These are phyloP conservation scores for Caenorhabditis remanei DNA, from an alignment of 1,140 invertebrate genomes.

Conservation along the genomic window DNA sequence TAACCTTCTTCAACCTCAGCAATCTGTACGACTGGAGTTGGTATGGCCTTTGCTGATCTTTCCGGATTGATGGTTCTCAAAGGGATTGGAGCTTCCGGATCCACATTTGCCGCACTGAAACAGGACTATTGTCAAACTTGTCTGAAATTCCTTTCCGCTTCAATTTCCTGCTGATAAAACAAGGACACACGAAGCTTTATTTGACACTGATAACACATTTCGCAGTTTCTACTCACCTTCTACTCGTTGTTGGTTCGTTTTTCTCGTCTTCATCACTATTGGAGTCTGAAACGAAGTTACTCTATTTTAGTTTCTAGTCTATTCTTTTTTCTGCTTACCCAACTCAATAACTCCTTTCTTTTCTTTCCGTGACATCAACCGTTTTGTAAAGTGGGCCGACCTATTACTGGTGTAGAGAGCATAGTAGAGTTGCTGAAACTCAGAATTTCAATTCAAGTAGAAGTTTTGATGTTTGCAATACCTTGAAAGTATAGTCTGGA, in stretches of 20 bases:
- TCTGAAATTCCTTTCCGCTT: neutral
- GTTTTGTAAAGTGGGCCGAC: conserved; percentile 38
- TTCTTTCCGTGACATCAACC: conserved; percentile 59
- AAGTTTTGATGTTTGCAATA: neutral
- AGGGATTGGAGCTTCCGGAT: conserved; percentile 14
- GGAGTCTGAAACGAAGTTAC: neutral
- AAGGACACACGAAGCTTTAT: neutral
- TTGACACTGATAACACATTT: neutral
- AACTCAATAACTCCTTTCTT: conserved; percentile 66
- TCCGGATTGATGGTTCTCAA: conserved; percentile 14
- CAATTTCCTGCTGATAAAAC: neutral
- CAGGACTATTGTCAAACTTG: neutral
- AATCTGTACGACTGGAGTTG: conserved; percentile 1
- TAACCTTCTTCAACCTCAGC: neutral
- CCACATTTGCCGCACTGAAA: neutral
- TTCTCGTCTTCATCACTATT: conserved; percentile 52
- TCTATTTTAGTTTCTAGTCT: neutral
- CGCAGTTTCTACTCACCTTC: conserved; percentile 9
- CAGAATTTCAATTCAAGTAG: neutral
- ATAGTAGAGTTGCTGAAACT: conserved; percentile 64
- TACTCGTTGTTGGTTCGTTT: conserved; percentile 7
- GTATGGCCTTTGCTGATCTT: neutral
- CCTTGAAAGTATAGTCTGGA: conserved; percentile 65
- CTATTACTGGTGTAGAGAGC: conserved; percentile 52
- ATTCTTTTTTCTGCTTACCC: conserved; percentile 49